Base-by-base conservation (phyloP, 1,140 invertebrate species). In the Philotrypesis tridentata region DNA sequence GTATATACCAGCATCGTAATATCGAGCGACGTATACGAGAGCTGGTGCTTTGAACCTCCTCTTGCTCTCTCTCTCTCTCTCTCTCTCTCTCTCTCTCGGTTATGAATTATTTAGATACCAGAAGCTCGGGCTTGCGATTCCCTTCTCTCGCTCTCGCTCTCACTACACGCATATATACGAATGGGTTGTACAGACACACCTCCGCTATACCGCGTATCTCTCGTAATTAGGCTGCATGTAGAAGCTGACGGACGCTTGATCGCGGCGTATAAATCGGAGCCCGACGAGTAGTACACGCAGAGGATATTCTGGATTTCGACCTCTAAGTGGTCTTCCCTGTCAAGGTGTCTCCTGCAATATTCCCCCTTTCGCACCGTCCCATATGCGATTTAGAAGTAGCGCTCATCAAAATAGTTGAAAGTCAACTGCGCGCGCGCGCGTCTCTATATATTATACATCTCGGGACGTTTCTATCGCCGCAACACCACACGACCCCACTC, bases 101-200 rank as follows among this genome's bases (percentile, higher is more conserved):
- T 81, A 87, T 88, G 87, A 89, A 88, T 89, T 88, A 89, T 89
- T 89, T 88, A 55, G 48, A 55, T 55, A 88, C 85, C 84, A 87
- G 82, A 82, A 85, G 76, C 83, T 75, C 80, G 80, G 86, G 86
- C 87, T 87, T 85, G 87, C 85, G 84, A 82, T 72, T 71, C 78
- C 70, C 82, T 80, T 85, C 63, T 65, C 12, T 25, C 63, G 8
- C 63, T 14, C 12, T 65, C 12, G 5, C 63, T 65, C 63, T 14
- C 12, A n/a, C 11, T 87, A 87, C 85, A 84, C 86, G 83, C 84
- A 85, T 85, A 84, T 87, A 86, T 67, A 33, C 65, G 74, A 43
- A 68, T 68, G 55, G 21, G 23, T 65, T 25, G 6, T 17, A 29
- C 17, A 11, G 5, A 29, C 25, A 65, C 27, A 63, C 23, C n/a